Conservation (phyloP, 1,140 invertebrate genomes). For the Brachionus calyciflorus region DNA sequence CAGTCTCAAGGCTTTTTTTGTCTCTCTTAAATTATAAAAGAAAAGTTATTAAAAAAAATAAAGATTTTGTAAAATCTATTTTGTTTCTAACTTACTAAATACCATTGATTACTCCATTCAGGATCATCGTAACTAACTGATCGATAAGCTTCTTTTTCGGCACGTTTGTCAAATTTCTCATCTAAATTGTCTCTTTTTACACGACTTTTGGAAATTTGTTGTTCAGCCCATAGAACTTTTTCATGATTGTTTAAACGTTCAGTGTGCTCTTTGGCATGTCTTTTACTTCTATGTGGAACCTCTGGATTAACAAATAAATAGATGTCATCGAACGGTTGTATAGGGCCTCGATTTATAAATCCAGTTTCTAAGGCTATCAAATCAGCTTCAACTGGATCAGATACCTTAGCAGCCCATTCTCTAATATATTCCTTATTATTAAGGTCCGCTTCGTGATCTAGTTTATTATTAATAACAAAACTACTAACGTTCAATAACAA, state of each 20-base stretch:
- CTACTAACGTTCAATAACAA: background rate
- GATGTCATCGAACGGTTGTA: slow-evolving; percentile 34
- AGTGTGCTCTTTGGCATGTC: slow-evolving; percentile 28
- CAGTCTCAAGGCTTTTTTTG: background rate
- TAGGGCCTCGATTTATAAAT: slow-evolving; percentile 28
- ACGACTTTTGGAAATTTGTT: slow-evolving; percentile 36
- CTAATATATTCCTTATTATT: background rate
- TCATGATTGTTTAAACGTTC: slow-evolving; percentile 38
- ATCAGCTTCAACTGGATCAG: slow-evolving; percentile 40
- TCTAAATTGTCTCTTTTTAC: slow-evolving; percentile 27
- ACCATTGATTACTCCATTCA: slow-evolving; percentile 45
- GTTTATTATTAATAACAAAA: slow-evolving; percentile 1
- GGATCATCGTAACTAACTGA: slow-evolving; percentile 46
- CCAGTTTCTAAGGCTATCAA: slow-evolving; percentile 39
- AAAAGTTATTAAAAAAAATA: background rate
- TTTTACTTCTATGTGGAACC: background rate
- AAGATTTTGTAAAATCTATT: background rate
- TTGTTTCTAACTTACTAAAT: slow-evolving; percentile 43
- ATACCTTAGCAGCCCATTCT: slow-evolving; percentile 42
- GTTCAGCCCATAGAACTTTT: slow-evolving; percentile 45
- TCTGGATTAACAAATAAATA: slow-evolving; percentile 33
- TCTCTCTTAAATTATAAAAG: slow-evolving; percentile 8
- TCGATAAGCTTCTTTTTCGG: slow-evolving; percentile 25
- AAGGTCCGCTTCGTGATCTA: background rate
- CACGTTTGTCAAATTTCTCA: slow-evolving; percentile 34